These are phyloP conservation scores for Sebastes flavidus DNA, from an alignment of 2,797 vertebrate genomes.

Conservation along the genomic window DNA sequence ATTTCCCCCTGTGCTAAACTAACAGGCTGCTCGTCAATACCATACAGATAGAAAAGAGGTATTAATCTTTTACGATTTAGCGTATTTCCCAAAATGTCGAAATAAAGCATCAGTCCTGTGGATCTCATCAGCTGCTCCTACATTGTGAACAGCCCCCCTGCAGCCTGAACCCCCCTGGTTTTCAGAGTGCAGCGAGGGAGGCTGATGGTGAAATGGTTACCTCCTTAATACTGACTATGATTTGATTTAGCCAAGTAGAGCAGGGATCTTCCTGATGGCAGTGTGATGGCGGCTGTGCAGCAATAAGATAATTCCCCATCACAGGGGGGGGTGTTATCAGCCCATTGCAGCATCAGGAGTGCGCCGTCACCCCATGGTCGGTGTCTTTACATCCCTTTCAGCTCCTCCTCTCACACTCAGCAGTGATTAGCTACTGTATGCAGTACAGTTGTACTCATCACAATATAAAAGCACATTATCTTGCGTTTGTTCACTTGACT, in stretches of 20 bases:
- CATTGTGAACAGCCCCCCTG: background rate
- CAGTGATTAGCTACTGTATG: conserved; percentile 47
- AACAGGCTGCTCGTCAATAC: background rate
- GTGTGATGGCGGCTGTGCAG: conserved; percentile 40
- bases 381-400: conserved; percentile 49
- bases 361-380: background rate
- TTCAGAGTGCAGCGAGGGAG: background rate
- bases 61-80: background rate
- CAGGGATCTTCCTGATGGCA: conserved; percentile 40
- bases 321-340: conserved; percentile 58
- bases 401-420: conserved; percentile 37
- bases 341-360: conserved; percentile 36
- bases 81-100: background rate
- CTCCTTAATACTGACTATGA: conserved; percentile 40
- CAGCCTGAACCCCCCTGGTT: background rate
- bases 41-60: background rate
- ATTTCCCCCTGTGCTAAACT: background rate
- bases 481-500: conserved; percentile 53
- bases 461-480: conserved; percentile 41
- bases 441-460: conserved; percentile 30
- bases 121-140: background rate
- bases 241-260: conserved; percentile 57
- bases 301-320: conserved; percentile 66
- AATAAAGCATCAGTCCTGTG: background rate
- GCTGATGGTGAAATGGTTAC: conserved; percentile 47